Evolutionary conservation across 2,888 invertebrate genomes (phyloP), one percentile per base, ranked within the genome.

Genomic region (Agonopterix subpropinquella): DNA sequence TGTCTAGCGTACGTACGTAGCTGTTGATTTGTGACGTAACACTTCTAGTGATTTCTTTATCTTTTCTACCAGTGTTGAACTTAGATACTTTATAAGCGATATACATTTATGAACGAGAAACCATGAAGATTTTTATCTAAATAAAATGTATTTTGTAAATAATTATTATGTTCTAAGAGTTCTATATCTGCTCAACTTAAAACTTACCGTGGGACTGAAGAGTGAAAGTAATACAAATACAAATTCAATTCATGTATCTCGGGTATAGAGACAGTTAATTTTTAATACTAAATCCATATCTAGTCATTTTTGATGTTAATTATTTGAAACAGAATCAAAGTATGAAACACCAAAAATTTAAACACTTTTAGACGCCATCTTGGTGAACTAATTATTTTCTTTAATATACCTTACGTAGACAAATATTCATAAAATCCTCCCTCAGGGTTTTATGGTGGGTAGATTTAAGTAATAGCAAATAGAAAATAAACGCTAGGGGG

Each of bases 161-260:
- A 80, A 74, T 73, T 77, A 75, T 82, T 84, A 76, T 76, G 82
- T 82, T 85, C 70, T 85, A 85, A 85, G 81, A 74, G 77, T 77
- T 66, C 77, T 77, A 84, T 72, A 79, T 85, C 85, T 87, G 88
- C 87, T 88, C 88, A 87, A 87, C 79, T 83, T 80, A 75, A 80
- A 80, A 77, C 75, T 81, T 78, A 77, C 70, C 68, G 77, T 77
- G 79, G 77, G 79, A 80, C 80, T 81, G 79, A 79, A 67, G 61
- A 54, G 56, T 63, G 53, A 61, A 62, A 59, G 62, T 56, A 59
- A 54, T 61, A 55, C 53, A 52, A 59, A 54, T 61, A 55, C 53
- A 52, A 55, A 56, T 56, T 54, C 55, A 60, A 59, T 65, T 62
- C 62, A 56, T 62, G 59, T 61, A 61, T 58, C 62, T 59, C 60